Evolutionary conservation across 2,888 invertebrate genomes (phyloP), one percentile per base, ranked within the genome.

Genomic region (Physocephala rufipes): DNA sequence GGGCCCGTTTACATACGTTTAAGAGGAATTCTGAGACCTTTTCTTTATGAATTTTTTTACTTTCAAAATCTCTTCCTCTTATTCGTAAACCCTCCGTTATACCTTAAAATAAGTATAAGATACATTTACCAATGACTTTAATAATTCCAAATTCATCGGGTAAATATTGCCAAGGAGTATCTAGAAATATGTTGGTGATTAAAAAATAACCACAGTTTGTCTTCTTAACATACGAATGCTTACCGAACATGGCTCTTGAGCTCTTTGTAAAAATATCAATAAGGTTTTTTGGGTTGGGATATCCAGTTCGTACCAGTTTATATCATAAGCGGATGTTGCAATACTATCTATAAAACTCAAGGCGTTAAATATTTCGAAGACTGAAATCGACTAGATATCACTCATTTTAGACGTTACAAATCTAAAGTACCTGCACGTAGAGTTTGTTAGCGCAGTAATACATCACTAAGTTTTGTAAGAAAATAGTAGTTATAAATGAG

Each of bases 21-120:
- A n/a, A n/a, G n/a, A n/a, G n/a, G n/a, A n/a, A n/a, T n/a, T n/a
- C n/a, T n/a, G n/a, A n/a, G n/a, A n/a, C n/a, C n/a, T n/a, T n/a
- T n/a, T n/a, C n/a, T n/a, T n/a, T n/a, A n/a, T n/a, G n/a, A n/a
- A n/a, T n/a, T n/a, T n/a, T n/a, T n/a, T n/a, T n/a, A n/a, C n/a
- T n/a, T n/a, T n/a, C n/a, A n/a, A n/a, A n/a, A n/a, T n/a, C n/a
- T n/a, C n/a, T 36, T 36, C 36, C 5, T 9, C 9, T 69, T 63
- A 69, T 21, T 43, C 58, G 26, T 70, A 65, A 59, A 70, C 49
- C 3, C 65, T 58, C 2, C 59, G 51, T 45, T 58, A 30, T 16
- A 78, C 58, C 0, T 74, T 76, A 67, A 74, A 78, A 73, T 75
- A 78, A n/a, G 76, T 75, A 70, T 77, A 77, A 24, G 76, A 71